Evolutionary conservation across 2,113 vertebrate genomes (phyloP).

Genomic region (Hipposideros armiger): DNA sequence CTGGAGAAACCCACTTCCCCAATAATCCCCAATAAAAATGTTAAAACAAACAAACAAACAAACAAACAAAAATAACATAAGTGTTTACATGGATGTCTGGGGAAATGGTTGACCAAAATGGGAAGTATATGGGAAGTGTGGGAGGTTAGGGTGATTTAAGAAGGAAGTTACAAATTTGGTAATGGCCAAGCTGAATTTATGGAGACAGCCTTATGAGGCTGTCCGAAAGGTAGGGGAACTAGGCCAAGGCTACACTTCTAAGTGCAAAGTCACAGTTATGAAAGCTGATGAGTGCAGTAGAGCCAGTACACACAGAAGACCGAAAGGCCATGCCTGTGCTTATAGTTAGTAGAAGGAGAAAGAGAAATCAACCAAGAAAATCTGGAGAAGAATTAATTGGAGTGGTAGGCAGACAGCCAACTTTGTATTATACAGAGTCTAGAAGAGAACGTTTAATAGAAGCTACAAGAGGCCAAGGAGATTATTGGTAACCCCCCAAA

Average conservation of each 20-base stretch:
- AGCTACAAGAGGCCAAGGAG: neutral
- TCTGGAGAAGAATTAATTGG: neutral
- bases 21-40: too few species aligned
- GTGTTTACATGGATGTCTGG: conserved; percentile 20
- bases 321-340: neutral
- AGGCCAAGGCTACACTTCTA: conserved; percentile 10
- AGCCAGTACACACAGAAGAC: neutral
- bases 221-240: neutral
- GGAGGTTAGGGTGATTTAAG: neutral
- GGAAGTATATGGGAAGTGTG: conserved; percentile 4
- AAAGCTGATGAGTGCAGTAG: neutral
- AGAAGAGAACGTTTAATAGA: conserved; percentile 25
- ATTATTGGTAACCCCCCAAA: neutral
- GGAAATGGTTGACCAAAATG: conserved; percentile 28
- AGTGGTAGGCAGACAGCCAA: neutral
- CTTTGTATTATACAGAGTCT: neutral
- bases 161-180: conserved; percentile 14
- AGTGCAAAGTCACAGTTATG: conserved; percentile 12
- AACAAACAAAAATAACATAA: neutral
- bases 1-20: too few species aligned
- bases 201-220: neutral
- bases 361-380: neutral
- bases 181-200: neutral
- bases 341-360: neutral
- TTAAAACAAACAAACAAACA: too few species aligned